Percentiles rank a stretch among this genome's conserved stretches.
phyloP scores from a whole-genome alignment of 2,113 vertebrate genomes.

The Lepisosteus osseus region DNA sequence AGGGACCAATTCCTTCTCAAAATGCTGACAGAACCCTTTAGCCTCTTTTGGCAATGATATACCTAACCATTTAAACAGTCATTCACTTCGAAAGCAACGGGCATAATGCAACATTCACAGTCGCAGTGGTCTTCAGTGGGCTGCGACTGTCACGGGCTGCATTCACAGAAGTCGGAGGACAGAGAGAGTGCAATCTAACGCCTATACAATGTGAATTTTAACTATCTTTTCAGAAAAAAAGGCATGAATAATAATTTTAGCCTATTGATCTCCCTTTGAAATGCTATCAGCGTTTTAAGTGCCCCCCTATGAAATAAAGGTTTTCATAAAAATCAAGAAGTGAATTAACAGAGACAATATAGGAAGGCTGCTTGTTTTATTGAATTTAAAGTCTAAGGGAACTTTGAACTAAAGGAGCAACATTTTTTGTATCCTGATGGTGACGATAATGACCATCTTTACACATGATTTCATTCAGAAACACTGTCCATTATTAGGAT shows the following conservation, averaged over 20 bases:
- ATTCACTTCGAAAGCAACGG: conserved; percentile 89
- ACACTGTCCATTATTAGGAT: no score
- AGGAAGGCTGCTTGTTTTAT: no score
- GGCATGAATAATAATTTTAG: conserved; percentile 30
- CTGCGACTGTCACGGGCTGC: conserved; percentile 79
- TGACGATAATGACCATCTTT: no score
- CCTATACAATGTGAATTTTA: conserved; percentile 35
- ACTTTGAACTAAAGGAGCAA: no score
- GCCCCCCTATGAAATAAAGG: no score
- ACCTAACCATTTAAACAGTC: conserved; percentile 98
- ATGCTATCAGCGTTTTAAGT: no score
- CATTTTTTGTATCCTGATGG: no score
- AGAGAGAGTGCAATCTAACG: conserved; percentile 31
- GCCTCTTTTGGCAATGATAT: conserved; percentile 96
- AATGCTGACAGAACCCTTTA: conserved; percentile 98
- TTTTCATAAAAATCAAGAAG: conserved; percentile 16
- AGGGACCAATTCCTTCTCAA: conserved; percentile 87
- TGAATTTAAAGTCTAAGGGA: no score
- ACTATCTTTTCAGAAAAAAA: conserved; percentile 28
- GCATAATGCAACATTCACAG: conserved; percentile 89
- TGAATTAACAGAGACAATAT: neutral
- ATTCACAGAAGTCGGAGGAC: conserved; percentile 63
- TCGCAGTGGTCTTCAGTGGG: conserved; percentile 73
- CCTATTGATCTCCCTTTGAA: conserved; percentile 28
- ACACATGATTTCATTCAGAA: no score